Evolutionary conservation across 35 echinoderm and acorn worm genomes (phyloP).

Genomic region (Apostichopus parvimensis): DNA sequence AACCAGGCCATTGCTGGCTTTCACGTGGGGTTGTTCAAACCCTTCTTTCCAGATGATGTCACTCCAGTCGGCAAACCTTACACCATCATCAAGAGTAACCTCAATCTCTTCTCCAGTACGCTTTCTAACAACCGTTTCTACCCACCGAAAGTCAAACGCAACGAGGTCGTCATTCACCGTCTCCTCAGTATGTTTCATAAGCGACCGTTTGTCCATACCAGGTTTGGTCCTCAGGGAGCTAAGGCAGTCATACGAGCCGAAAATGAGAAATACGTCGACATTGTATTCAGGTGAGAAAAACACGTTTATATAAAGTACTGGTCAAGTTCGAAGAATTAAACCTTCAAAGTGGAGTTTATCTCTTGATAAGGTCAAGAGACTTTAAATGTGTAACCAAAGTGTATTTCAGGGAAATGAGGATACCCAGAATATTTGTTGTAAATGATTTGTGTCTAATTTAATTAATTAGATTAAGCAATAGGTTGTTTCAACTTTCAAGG

Average conservation of each 20-base stretch:
- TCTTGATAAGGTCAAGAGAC: no score
- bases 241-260: conserved; percentile 77
- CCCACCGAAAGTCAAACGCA: conserved; percentile 70
- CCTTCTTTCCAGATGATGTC: conserved; percentile 79
- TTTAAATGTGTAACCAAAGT: no score
- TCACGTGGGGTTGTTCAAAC: conserved; percentile 61
- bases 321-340: no score
- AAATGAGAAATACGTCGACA: conserved; percentile 76
- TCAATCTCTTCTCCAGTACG: conserved; percentile 75
- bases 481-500: no score
- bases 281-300: conserved; percentile 80
- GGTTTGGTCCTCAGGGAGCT: conserved; percentile 85
- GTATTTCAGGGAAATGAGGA: no score
- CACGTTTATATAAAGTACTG: not conserved
- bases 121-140: conserved; percentile 93
- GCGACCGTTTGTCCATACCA: conserved; percentile 72
- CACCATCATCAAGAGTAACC: conserved; percentile 74
- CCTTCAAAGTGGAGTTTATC: no score
- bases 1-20: conserved; percentile 58
- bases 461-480: no score
- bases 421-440: no score
- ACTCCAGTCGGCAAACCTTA: conserved; percentile 68
- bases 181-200: conserved; percentile 85
- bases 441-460: no score
- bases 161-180: conserved; percentile 65